These are phyloP conservation scores for Drosophila basisetae DNA, from an alignment of 2,888 invertebrate species.

Conservation along the genomic window DNA sequence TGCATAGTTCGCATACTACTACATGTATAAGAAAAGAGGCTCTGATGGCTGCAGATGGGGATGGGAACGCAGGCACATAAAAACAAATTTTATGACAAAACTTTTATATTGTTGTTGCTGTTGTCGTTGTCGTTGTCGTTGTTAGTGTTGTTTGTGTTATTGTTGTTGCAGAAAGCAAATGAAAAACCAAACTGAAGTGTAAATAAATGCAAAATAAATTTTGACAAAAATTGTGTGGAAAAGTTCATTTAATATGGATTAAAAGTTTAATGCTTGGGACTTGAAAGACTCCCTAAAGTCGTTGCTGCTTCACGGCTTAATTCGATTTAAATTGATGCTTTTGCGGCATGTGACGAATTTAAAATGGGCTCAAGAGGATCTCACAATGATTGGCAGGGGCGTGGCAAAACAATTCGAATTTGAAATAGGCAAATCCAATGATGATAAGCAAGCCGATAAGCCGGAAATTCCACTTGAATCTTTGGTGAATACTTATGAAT, in stretches of 20 bases:
- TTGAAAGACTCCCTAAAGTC: slow-evolving; percentile 21
- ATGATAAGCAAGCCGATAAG: slow-evolving; percentile 34
- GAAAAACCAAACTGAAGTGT: slow-evolving; percentile 65
- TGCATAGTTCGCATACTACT: slow-evolving; percentile 37
- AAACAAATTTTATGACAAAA: slow-evolving; percentile 73
- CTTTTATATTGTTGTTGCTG: slow-evolving; percentile 54
- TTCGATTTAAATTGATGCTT: slow-evolving; percentile 58
- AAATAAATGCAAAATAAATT: slow-evolving; percentile 74
- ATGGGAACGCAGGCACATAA: slow-evolving; percentile 49
- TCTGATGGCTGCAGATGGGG: slow-evolving; percentile 7
- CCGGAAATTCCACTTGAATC: slow-evolving; percentile 20
- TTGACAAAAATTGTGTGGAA: slow-evolving; percentile 66
- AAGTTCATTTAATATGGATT: slow-evolving; percentile 77
- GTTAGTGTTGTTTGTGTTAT: slow-evolving; percentile 22
- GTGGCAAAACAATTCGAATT: slow-evolving; percentile 53
- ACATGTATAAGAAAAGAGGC: slow-evolving; percentile 32
- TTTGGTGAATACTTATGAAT: slow-evolving; percentile 27
- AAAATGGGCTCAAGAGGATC: slow-evolving; percentile 29
- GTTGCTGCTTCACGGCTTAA: slow-evolving; percentile 42
- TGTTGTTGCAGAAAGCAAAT: slow-evolving; percentile 30
- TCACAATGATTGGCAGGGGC: slow-evolving; percentile 58
- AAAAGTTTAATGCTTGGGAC: slow-evolving; percentile 62
- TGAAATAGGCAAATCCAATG: slow-evolving; percentile 22
- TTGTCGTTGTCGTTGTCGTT: slow-evolving; percentile 18
- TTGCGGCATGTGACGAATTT: slow-evolving; percentile 37